These are phyloP conservation scores for Labeo calbasu DNA, from an alignment of 2,797 vertebrate genomes.

Conservation along the genomic window DNA sequence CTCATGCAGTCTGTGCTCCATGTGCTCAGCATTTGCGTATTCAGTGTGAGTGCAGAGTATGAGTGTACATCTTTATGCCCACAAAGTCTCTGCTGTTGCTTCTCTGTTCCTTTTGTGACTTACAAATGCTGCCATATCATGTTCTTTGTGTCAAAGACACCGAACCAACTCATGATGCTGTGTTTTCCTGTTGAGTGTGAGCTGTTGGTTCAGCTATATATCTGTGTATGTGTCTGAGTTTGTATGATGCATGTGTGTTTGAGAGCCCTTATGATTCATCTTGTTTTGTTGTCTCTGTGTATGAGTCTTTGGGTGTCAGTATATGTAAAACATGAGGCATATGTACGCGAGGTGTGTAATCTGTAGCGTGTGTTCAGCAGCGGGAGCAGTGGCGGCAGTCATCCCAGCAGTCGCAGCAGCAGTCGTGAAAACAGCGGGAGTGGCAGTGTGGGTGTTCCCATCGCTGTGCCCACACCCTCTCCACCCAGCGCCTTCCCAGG, in stretches of 20 bases:
- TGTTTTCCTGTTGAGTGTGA: background rate
- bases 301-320: background rate
- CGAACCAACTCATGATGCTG: background rate
- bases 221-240: background rate
- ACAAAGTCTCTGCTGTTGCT: slow-evolving; percentile 7
- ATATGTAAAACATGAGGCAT: background rate
- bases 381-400: slow-evolving; percentile 92
- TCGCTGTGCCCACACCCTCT: slow-evolving; percentile 88
- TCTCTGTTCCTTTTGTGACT: slow-evolving; percentile 20
- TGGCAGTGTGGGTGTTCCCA: slow-evolving; percentile 88
- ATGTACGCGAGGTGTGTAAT: slow-evolving; percentile 27
- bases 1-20: slow-evolving; percentile 4
- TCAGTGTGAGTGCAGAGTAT: background rate
- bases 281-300: background rate
- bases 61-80: background rate
- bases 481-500: slow-evolving; percentile 93
- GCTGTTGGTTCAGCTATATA: background rate
- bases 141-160: background rate
- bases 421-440: slow-evolving; percentile 91
- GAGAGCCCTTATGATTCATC: background rate
- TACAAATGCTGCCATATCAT: slow-evolving; percentile 8
- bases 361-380: slow-evolving; percentile 72
- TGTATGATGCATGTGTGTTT: background rate
- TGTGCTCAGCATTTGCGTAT: background rate
- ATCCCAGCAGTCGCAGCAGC: slow-evolving; percentile 90